These are phyloP conservation scores for Desoria tigrina DNA, from an alignment of 2,888 invertebrate species.

Conservation along the genomic window DNA sequence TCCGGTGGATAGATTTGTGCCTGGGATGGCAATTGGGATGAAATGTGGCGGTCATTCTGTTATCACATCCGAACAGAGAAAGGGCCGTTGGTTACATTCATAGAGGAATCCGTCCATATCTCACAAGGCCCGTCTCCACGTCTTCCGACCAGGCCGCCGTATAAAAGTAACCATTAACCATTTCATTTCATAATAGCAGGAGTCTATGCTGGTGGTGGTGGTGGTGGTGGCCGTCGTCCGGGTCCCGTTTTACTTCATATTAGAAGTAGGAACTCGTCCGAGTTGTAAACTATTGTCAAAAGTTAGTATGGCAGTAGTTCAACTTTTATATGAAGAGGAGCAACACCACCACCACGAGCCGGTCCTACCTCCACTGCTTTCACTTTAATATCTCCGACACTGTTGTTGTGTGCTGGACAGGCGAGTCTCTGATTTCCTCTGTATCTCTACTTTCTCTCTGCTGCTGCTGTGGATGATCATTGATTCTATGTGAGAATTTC, in stretches of 20 bases:
- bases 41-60: slow-evolving; percentile 46
- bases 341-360: not conserved
- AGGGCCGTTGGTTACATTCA: slow-evolving; percentile 14
- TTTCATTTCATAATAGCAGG: too few species aligned
- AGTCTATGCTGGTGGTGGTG: too few species aligned
- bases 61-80: slow-evolving; percentile 46
- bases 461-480: slow-evolving; percentile 35
- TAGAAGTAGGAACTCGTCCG: slow-evolving; percentile 15
- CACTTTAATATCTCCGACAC: not conserved
- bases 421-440: too few species aligned
- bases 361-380: slow-evolving; percentile 1
- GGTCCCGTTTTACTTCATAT: not conserved
- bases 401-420: too few species aligned
- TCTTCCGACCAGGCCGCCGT: too few species aligned
- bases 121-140: not conserved
- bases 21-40: slow-evolving; percentile 41
- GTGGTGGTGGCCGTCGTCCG: too few species aligned
- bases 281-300: slow-evolving; percentile 41
- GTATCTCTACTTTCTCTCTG: too few species aligned
- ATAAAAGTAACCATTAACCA: too few species aligned
- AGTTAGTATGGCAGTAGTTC: slow-evolving; percentile 26
- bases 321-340: slow-evolving; percentile 1
- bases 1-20: slow-evolving; percentile 36
- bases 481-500: slow-evolving; percentile 31
- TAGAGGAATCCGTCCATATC: slow-evolving; percentile 3